Percentiles rank a stretch among this genome's conserved stretches.
Evolutionary conservation across 2,113 vertebrate species (phyloP).

Genomic region (Epinephelus cyanopodus): DNA sequence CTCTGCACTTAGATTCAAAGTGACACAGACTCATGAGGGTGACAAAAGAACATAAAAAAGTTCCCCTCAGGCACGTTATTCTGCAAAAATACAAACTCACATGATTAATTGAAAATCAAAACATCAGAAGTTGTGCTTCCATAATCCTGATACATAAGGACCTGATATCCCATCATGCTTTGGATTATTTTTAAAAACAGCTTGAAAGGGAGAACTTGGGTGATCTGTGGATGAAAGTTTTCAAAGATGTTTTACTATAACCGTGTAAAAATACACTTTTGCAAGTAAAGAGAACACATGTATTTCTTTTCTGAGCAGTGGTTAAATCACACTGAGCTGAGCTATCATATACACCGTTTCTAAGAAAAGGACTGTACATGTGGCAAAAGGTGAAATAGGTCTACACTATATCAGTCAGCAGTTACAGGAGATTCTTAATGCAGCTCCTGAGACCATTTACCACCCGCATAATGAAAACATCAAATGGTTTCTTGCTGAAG

Average conservation of each 20-base stretch:
- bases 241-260: neutral
- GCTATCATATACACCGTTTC: neutral
- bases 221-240: neutral
- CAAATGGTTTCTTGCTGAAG: neutral
- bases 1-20: no score
- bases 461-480: neutral
- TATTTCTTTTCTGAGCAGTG: neutral
- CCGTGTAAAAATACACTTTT: neutral
- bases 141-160: neutral
- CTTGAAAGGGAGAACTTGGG: neutral
- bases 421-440: neutral
- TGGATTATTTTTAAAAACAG: neutral
- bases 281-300: neutral
- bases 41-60: no score
- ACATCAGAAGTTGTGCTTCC: neutral
- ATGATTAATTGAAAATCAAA: neutral
- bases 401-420: neutral
- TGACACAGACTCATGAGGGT: no score
- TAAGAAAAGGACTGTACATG: neutral
- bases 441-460: conserved; percentile 5
- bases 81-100: no score
- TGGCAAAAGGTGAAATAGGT: neutral
- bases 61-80: no score
- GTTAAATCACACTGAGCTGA: neutral
- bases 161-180: neutral